Conservation (phyloP, 2,113 vertebrate species). For the Microtus pennsylvanicus region DNA sequence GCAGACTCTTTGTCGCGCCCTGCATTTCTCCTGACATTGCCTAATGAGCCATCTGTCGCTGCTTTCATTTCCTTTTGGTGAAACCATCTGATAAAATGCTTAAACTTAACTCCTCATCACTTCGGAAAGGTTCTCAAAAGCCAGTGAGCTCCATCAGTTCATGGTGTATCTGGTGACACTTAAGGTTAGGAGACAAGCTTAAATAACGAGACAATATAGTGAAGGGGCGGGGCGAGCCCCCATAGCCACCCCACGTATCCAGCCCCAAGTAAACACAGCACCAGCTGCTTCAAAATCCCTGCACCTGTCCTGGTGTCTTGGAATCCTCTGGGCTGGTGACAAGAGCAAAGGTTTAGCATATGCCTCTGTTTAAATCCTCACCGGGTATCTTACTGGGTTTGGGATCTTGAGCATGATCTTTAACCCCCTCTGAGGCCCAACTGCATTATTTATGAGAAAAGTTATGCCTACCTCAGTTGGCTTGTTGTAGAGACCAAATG, state of each 20-base stretch:
- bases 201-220: neutral
- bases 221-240: neutral
- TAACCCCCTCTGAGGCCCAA: neutral
- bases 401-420: neutral
- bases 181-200: constrained; percentile 30
- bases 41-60: constrained; percentile 57
- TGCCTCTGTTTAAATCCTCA: neutral
- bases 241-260: neutral
- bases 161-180: neutral
- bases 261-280: neutral
- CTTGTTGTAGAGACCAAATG: neutral
- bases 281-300: neutral
- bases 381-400: neutral
- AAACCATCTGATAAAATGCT: constrained; percentile 52
- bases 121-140: constrained; percentile 31
- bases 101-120: constrained; percentile 70
- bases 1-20: neutral
- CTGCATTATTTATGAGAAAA: neutral
- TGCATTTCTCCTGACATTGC: neutral
- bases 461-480: neutral
- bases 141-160: neutral
- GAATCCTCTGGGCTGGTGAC: neutral
- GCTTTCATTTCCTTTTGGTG: constrained; percentile 43
- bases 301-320: neutral
- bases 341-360: neutral